phyloP scores from a whole-genome alignment of 2,797 vertebrate species.

The Eupleurogrammus muticus region DNA sequence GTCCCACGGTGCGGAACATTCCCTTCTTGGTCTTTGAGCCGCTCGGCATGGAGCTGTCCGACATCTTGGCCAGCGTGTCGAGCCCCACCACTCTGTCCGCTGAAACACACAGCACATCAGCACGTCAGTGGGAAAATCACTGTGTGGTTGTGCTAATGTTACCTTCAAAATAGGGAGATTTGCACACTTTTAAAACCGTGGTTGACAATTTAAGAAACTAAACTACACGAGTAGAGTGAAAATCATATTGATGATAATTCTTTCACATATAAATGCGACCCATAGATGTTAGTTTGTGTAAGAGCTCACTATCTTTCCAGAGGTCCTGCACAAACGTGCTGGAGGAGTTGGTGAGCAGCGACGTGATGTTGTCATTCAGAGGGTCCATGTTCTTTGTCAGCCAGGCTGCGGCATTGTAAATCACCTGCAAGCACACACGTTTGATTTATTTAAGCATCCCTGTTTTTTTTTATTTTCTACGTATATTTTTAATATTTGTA shows the following conservation, averaged over 20 bases:
- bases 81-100: conserved; percentile 96
- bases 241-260: not conserved
- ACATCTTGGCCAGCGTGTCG: conserved; percentile 97
- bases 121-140: not conserved
- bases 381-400: conserved; percentile 99
- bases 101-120: conserved; percentile 61
- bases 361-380: conserved; percentile 94
- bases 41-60: conserved; percentile 91
- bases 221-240: not conserved
- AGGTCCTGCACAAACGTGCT: conserved; percentile 94
- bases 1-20: conserved; percentile 98
- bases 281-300: not conserved
- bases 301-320: conserved; percentile 94
- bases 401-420: conserved; percentile 94
- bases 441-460: not conserved
- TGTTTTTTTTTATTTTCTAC: not conserved
- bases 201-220: not conserved
- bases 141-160: not conserved
- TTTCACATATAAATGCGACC: not conserved
- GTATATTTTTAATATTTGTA: no score
- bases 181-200: not conserved
- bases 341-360: conserved; percentile 92
- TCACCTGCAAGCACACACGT: conserved; percentile 83
- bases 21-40: conserved; percentile 97
- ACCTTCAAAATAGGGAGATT: not conserved